A percentile compares a stretch with the other conserved stretches of the same genome.
phyloP scores from a whole-genome alignment of 2,797 vertebrate genomes.

The Capromys pilorides region DNA sequence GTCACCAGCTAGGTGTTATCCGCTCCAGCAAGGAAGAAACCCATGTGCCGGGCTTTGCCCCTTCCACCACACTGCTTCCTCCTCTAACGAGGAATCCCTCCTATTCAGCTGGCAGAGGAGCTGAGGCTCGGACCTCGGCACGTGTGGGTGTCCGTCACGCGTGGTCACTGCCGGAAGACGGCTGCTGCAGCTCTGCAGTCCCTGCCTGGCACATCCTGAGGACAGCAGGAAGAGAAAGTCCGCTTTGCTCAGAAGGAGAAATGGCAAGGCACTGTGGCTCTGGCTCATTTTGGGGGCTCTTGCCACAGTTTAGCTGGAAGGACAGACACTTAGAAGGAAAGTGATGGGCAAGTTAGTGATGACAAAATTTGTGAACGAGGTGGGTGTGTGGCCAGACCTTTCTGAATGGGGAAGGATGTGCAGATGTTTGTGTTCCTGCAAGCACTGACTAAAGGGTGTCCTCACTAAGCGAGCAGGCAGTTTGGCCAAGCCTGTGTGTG shows the following conservation, averaged over 20 bases:
- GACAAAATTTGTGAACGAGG: neutral
- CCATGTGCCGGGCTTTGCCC: neutral
- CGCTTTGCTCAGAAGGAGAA: neutral
- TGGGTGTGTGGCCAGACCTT: neutral
- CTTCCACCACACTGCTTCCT: neutral
- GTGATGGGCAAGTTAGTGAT: neutral
- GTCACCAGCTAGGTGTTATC: neutral
- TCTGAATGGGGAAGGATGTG: neutral
- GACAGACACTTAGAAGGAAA: neutral
- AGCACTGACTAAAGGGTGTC: neutral
- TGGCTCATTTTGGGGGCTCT: neutral
- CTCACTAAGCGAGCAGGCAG: neutral
- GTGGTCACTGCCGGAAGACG: neutral
- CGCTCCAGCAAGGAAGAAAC: neutral
- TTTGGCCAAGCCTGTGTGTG: neutral
- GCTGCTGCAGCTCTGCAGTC: neutral
- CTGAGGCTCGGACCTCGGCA: neutral
- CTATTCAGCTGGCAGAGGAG: neutral
- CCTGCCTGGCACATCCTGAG: neutral
- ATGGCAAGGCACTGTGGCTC: neutral
- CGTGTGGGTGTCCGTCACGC: fast-evolving
- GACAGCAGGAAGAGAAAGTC: neutral
- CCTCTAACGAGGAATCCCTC: neutral
- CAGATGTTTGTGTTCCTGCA: neutral
- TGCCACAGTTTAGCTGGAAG: neutral